phyloP scores from a whole-genome alignment of 2,113 vertebrate species.

The Aphyosemion australe region DNA sequence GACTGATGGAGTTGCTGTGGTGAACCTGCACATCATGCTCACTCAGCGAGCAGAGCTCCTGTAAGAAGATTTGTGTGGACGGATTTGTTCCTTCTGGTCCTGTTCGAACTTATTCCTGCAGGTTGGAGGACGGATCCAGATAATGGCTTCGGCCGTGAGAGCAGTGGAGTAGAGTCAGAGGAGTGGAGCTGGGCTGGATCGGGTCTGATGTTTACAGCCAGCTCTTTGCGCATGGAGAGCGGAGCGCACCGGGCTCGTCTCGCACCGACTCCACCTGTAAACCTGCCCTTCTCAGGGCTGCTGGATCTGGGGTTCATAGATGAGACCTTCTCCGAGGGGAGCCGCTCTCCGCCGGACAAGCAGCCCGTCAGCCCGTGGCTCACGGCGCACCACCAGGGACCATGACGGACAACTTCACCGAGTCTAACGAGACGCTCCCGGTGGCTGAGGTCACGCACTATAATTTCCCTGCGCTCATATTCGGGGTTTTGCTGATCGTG shows the following conservation, averaged over 20 bases:
- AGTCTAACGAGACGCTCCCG: constrained; percentile 50
- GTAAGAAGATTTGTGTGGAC: constrained; percentile 53
- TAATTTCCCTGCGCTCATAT: constrained; percentile 81
- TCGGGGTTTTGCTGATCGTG: constrained; percentile 86
- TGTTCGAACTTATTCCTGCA: constrained; percentile 7
- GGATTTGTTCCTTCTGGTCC: constrained; percentile 54
- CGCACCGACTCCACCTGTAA: background rate
- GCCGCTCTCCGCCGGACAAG: constrained; percentile 23
- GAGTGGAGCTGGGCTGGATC: background rate
- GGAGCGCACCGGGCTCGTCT: background rate
- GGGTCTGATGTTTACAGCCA: background rate
- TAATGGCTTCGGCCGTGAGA: too few relatives aligned
- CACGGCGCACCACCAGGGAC: constrained; percentile 29
- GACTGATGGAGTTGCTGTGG: too few relatives aligned
- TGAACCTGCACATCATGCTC: constrained; percentile 2
- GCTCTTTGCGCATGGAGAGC: constrained; percentile 22
- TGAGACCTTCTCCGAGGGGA: constrained; percentile 35
- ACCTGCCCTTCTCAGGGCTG: background rate
- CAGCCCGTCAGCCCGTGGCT: constrained; percentile 18
- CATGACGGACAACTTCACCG: constrained; percentile 64
- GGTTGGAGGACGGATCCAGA: background rate
- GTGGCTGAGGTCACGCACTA: constrained; percentile 15
- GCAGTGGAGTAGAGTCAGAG: too few relatives aligned
- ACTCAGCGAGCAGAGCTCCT: constrained; percentile 4
- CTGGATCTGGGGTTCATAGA: constrained; percentile 45